Evolutionary conservation across 2,113 vertebrate species (phyloP), one percentile per base, ranked within the genome.

Genomic region (Thamnophis sirtalis): DNA sequence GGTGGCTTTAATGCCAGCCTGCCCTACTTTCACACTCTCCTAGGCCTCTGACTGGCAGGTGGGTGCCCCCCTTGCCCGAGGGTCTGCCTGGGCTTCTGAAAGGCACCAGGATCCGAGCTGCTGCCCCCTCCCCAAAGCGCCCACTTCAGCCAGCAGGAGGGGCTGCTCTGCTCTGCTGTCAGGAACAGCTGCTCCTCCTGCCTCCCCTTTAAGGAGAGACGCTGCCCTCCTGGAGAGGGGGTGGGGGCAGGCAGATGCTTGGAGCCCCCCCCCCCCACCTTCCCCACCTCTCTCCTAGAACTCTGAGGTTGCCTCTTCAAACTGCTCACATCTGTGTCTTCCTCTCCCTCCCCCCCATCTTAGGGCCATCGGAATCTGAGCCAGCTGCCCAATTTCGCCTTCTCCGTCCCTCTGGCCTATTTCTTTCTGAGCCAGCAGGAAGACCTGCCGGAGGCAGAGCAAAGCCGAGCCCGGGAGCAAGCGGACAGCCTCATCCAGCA

Each of bases 341-440:
- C 51, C n/a, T 33, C 50, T 13, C n/a, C 5, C 51, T 7, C 17
- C 53, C 86, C 9, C 2, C 17, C 7, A 43, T 21, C 94, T 90
- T 93, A 99, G 99, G 97, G 97, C 87, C 98, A 99, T 96, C 98
- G 98, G 94, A 99, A 99, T 96, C 96, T 99, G 91, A 99, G 98
- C 89, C 99, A 99, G 98, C 98, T 99, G 94, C 99, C 99, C 87
- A 99, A 99, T 96, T 99, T 99, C 94, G 98, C 98, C 88, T 99
- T 99, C 96, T 99, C 99, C 0, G 97, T 98, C 87, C 98, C 99
- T 0, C 96, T 99, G 96, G 98, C 98, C 1, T 97, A 98, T 94
- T 99, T 98, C 95, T 97, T 98, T 88, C 96, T 98, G 94, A 99
- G 99, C 96, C 98, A 98, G 96, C 98, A 98, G 93, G 98, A 99